Conservation (phyloP, 1,140 invertebrate genomes). For the Trichonephila clavipes region DNA sequence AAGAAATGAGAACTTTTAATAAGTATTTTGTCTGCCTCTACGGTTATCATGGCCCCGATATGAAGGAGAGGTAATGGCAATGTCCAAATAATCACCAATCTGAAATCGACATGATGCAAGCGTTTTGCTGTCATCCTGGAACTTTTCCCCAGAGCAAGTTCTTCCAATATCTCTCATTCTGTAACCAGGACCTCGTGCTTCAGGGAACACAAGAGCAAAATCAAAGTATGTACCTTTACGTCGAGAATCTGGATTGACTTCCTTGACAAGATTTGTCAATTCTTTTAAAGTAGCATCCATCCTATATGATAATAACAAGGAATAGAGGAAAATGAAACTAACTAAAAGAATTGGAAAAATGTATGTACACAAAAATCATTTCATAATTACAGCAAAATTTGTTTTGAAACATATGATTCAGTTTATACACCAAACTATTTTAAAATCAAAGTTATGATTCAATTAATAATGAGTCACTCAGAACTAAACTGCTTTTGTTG, state of each 20-base stretch:
- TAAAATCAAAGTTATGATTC: too few species aligned
- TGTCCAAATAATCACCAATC: constrained; percentile 98
- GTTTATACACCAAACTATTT: too few species aligned
- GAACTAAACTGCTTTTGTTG: too few species aligned
- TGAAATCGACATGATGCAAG: constrained; percentile 91
- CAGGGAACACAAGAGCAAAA: constrained; percentile 97
- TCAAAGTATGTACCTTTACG: constrained; percentile 98
- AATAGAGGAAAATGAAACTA: neutral
- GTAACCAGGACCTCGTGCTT: constrained; percentile 90
- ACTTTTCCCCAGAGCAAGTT: constrained; percentile 92
- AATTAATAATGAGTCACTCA: too few species aligned
- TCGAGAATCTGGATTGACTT: constrained; percentile 98
- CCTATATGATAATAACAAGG: constrained; percentile 82
- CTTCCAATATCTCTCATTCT: constrained; percentile 95
- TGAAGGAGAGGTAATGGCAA: constrained; percentile 89
- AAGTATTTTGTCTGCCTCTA: constrained; percentile 27
- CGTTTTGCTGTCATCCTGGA: constrained; percentile 93
- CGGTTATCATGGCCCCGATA: constrained; percentile 20
- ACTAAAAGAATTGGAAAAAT: too few species aligned
- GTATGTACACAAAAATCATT: too few species aligned
- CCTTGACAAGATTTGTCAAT: constrained; percentile 96
- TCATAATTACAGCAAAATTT: too few species aligned
- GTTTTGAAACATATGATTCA: too few species aligned
- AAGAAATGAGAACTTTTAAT: neutral
- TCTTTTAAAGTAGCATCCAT: constrained; percentile 98